phyloP scores from a whole-genome alignment of 2,113 vertebrate species.

The Erythrolamprus reginae region DNA sequence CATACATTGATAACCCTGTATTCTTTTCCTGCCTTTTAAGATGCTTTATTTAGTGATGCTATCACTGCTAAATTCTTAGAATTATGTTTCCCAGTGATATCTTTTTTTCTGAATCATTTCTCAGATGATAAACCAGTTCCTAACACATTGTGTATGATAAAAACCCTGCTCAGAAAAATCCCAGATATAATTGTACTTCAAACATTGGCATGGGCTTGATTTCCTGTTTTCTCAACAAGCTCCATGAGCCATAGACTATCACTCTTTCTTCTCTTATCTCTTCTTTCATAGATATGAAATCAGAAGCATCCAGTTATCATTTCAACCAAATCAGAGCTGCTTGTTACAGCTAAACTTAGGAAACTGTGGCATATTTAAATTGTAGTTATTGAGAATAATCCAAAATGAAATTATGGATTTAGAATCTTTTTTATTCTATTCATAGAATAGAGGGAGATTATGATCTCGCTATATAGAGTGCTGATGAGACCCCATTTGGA shows the following conservation, averaged over 20 bases:
- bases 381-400: not conserved
- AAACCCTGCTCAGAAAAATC: not conserved
- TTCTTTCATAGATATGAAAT: not conserved
- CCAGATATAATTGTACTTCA: not conserved
- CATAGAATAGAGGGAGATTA: no score
- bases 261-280: not conserved
- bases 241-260: not conserved
- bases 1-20: slow-evolving; percentile 38
- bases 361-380: not conserved
- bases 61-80: not conserved
- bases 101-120: not conserved
- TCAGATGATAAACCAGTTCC: no score
- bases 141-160: not conserved
- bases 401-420: not conserved
- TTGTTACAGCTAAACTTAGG: not conserved
- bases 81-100: not conserved
- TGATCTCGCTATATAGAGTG: no score
- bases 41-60: not conserved
- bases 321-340: not conserved
- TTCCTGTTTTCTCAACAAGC: not conserved
- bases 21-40: not conserved
- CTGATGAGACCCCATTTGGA: no score
- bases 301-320: not conserved
- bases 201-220: not conserved
- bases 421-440: not conserved